A percentile compares a stretch with the other conserved stretches of the same genome.
Evolutionary conservation across 1,140 invertebrate species (phyloP).

Genomic region (Neuroterus valhalla): DNA sequence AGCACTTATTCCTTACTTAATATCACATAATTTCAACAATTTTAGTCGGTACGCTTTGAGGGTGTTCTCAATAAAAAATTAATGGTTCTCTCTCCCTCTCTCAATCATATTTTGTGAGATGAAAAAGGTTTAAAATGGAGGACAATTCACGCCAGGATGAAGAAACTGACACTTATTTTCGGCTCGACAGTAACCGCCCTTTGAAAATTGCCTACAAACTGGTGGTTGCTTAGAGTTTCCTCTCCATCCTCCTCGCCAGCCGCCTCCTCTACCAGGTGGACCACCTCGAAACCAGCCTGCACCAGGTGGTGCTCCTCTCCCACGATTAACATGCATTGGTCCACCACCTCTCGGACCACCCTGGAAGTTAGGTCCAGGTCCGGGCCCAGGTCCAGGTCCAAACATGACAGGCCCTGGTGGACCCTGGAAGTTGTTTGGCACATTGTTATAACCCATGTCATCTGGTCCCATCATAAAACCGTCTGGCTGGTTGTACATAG

Average conservation of each 20-base stretch:
- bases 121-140: constrained; percentile 65
- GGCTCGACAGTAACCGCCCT: constrained; percentile 84
- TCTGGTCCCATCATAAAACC: constrained; percentile 65
- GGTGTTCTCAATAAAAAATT: too few relatives aligned
- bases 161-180: constrained; percentile 86
- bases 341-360: constrained; percentile 70
- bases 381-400: constrained; percentile 59
- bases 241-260: constrained; percentile 72
- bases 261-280: constrained; percentile 69
- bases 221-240: constrained; percentile 73
- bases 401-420: constrained; percentile 57
- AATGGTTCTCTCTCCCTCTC: too few relatives aligned
- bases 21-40: constrained; percentile 12
- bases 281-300: constrained; percentile 66
- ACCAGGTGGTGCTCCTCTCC: constrained; percentile 65
- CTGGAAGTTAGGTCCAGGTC: constrained; percentile 67
- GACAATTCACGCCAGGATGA: constrained; percentile 83
- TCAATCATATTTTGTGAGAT: too few relatives aligned
- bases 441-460: constrained; percentile 64
- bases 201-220: constrained; percentile 85
- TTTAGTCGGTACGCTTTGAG: background rate
- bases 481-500: constrained; percentile 76
- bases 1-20: background rate
- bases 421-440: constrained; percentile 61
- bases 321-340: constrained; percentile 76